These are phyloP conservation scores for Diorhabda carinulata DNA, from an alignment of 1,140 invertebrate genomes.

Conservation along the genomic window DNA sequence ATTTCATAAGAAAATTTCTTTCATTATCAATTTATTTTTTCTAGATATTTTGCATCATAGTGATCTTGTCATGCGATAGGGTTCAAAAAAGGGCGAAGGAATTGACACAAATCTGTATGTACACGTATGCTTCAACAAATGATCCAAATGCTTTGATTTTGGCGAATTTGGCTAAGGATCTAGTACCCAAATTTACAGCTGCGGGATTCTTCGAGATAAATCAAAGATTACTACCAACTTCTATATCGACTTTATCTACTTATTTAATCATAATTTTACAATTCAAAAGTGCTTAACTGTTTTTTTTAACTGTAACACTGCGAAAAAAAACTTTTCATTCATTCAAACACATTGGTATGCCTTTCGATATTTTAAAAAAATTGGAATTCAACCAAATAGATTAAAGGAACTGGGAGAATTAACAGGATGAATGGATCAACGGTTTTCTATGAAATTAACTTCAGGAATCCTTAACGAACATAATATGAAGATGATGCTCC, in stretches of 20 bases:
- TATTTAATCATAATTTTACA: constrained; percentile 22
- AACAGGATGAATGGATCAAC: too few relatives aligned
- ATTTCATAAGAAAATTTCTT: too few relatives aligned
- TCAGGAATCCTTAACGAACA: too few relatives aligned
- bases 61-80: background rate
- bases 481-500: too few relatives aligned
- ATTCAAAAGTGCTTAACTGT: constrained; percentile 4
- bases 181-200: background rate
- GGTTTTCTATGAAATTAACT: too few relatives aligned
- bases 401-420: too few relatives aligned
- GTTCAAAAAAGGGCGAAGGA: constrained; percentile 7
- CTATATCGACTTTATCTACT: constrained; percentile 9
- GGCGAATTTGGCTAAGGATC: background rate
- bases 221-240: background rate
- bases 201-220: constrained; percentile 9
- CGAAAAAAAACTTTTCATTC: too few relatives aligned
- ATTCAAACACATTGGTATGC: too few relatives aligned
- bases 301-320: too few relatives aligned
- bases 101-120: background rate
- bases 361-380: too few relatives aligned
- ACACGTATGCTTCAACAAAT: background rate
- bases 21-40: background rate
- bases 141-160: background rate
- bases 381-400: too few relatives aligned
- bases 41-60: background rate